Conservation (phyloP, 2,113 vertebrate genomes). For the Ceyx cyanopectus region DNA sequence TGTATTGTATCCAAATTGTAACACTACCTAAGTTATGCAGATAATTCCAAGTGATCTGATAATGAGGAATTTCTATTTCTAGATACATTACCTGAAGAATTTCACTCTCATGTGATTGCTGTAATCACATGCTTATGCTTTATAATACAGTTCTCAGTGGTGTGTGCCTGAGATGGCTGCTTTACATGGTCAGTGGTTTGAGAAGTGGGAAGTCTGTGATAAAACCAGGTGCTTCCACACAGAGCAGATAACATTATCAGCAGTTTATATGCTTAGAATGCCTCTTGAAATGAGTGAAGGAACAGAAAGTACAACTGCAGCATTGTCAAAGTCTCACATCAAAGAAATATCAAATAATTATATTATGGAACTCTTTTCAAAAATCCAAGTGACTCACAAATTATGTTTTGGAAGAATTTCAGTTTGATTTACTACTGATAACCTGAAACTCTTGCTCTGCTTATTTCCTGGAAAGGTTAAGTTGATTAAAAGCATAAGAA, state of each 20-base stretch:
- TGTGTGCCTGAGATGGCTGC: background rate
- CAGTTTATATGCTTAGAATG: background rate
- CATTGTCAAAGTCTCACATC: background rate
- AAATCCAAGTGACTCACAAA: background rate
- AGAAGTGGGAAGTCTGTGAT: background rate
- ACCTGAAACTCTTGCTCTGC: background rate
- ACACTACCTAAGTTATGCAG: background rate
- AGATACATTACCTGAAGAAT: background rate
- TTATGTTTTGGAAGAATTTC: background rate
- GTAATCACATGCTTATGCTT: background rate
- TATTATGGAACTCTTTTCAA: background rate
- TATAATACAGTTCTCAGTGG: background rate
- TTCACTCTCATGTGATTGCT: background rate
- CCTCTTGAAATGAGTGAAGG: background rate
- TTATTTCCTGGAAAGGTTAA: background rate
- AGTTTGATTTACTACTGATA: background rate
- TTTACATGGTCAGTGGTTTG: background rate
- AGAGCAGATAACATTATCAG: background rate
- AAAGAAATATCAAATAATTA: background rate
- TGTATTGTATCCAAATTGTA: background rate
- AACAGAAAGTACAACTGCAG: background rate
- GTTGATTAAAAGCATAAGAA: background rate
- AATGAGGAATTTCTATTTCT: background rate
- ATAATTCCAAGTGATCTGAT: background rate
- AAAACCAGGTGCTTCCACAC: background rate